A percentile compares a stretch with the other conserved stretches of the same genome.
Evolutionary conservation across 2,888 invertebrate species (phyloP).

Genomic region (Andrena fulva): DNA sequence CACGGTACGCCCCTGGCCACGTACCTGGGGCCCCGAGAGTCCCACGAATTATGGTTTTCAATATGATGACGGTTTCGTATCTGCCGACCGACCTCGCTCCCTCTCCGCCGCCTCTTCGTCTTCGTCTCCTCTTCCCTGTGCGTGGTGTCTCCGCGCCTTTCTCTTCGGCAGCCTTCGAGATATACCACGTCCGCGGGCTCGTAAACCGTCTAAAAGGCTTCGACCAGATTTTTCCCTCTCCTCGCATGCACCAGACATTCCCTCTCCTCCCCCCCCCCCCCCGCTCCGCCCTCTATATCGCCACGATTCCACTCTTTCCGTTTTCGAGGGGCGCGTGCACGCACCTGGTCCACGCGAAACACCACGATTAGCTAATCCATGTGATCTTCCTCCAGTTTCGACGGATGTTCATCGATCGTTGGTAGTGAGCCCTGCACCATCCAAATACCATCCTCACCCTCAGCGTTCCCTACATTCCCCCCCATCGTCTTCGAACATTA

Average conservation of each 20-base stretch:
- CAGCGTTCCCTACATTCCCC: no score
- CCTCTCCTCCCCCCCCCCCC: neutral
- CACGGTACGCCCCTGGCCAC: slow-evolving; percentile 73
- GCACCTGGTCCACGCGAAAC: no score
- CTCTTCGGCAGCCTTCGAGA: slow-evolving; percentile 68
- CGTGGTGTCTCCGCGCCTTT: slow-evolving; percentile 48
- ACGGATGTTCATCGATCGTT: no score
- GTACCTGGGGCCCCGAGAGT: slow-evolving; percentile 67
- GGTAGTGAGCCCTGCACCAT: no score
- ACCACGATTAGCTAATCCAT: no score
- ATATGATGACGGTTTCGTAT: slow-evolving; percentile 82
- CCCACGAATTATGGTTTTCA: slow-evolving; percentile 84
- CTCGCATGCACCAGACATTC: slow-evolving; percentile 28
- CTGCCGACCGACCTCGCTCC: slow-evolving; percentile 67
- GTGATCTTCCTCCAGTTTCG: neutral
- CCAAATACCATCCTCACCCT: no score
- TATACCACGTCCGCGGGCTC: slow-evolving; percentile 70
- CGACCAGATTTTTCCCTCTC: slow-evolving; percentile 49
- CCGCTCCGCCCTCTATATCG: neutral
- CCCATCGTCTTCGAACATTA: no score
- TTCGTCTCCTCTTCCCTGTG: slow-evolving; percentile 40
- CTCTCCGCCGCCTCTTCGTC: slow-evolving; percentile 44
- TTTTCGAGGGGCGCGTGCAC: neutral
- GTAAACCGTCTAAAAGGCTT: slow-evolving; percentile 81
- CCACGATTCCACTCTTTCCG: neutral